Percentiles rank a stretch among this genome's conserved stretches.
Conservation (phyloP, 2,888 invertebrate species). For the Monoplex corrugatus region DNA sequence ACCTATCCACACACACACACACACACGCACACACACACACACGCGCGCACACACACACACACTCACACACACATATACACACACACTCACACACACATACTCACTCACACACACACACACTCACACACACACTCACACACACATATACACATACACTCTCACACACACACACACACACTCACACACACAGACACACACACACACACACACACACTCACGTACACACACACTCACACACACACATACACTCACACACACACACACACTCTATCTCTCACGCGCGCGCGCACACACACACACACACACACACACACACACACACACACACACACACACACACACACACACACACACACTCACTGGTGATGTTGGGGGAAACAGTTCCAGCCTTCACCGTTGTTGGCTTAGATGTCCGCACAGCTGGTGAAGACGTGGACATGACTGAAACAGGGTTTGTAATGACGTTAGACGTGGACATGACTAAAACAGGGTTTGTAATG, state of each 20-base stretch:
- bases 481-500: too few relatives aligned
- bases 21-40: slow-evolving; percentile 4
- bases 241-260: not conserved
- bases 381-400: too few relatives aligned
- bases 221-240: not conserved
- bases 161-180: not conserved
- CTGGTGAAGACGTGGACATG: too few relatives aligned
- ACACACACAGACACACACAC: not conserved
- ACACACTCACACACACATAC: not conserved
- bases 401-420: too few relatives aligned
- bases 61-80: slow-evolving; percentile 16
- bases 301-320: not conserved
- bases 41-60: slow-evolving; percentile 17
- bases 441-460: too few relatives aligned
- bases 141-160: not conserved
- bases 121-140: not conserved
- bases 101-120: not conserved
- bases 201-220: not conserved
- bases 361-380: too few relatives aligned
- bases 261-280: not conserved
- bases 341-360: not conserved
- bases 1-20: not conserved
- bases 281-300: not conserved
- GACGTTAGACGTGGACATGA: too few relatives aligned
- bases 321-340: slow-evolving; percentile 9